A percentile compares a stretch with the other conserved stretches of the same genome.
Conservation (phyloP, 2,888 invertebrate genomes). For the Esperia sulphurella region DNA sequence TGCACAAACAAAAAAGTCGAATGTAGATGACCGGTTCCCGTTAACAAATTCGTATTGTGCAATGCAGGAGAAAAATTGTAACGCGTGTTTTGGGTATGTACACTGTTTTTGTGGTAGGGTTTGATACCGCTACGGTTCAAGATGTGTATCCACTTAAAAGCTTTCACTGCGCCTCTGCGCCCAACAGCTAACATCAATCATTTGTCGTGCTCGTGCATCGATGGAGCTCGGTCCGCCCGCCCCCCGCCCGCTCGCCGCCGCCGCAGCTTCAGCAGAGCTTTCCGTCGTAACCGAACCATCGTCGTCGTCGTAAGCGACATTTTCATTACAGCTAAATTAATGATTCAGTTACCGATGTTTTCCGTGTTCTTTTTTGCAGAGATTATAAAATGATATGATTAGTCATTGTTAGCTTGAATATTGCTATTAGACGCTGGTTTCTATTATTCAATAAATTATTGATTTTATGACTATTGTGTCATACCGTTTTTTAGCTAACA, state of each 20-base stretch:
- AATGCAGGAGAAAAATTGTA: constrained; percentile 76
- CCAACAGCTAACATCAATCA: constrained; percentile 51
- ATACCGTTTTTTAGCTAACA: not conserved
- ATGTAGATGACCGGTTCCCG: constrained; percentile 74
- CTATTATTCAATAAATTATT: not conserved
- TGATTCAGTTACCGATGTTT: too few relatives aligned
- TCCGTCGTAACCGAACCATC: not conserved
- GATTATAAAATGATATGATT: not conserved
- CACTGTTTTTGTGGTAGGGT: constrained; percentile 55
- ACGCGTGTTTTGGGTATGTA: constrained; percentile 61
- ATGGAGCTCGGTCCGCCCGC: constrained; percentile 8
- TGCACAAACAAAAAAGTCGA: constrained; percentile 76
- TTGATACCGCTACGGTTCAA: constrained; percentile 63
- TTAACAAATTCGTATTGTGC: constrained; percentile 78
- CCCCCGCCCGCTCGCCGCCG: constrained; percentile 4
- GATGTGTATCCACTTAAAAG: constrained; percentile 53
- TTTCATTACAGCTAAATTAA: not conserved
- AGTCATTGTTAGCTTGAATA: not conserved
- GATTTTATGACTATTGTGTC: not conserved
- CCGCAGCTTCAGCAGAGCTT: not conserved
- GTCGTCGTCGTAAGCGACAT: not conserved
- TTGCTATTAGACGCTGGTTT: not conserved
- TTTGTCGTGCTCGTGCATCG: constrained; percentile 19
- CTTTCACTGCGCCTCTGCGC: constrained; percentile 52
- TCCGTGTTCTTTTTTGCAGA: not conserved